Base-by-base conservation (phyloP, 1,140 invertebrate genomes). In the Ectropis grisescens region DNA sequence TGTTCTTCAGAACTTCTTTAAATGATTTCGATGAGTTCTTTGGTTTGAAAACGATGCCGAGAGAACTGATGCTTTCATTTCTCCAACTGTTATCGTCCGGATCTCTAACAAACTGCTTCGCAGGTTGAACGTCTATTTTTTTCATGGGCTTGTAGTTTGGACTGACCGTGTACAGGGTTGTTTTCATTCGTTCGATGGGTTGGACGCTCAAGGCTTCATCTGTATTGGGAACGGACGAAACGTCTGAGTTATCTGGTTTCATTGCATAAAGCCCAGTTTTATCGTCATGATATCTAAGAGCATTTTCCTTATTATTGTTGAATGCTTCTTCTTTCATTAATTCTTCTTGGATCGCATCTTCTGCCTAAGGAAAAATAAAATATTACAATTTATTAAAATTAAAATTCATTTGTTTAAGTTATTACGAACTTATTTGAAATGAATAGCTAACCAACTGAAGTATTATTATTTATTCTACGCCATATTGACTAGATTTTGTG, bases 1-100 rank as follows among this genome's bases (percentile, higher is more conserved):
- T 80, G 28, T 75, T 75, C 45, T 71, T 78, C 29, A 78, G 55
- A 22, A 80, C 72, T 58, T 78, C 55, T 47, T 68, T 78, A 31
- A 78, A 78, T 34, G 70, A 61, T 35, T 75, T 80, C 3, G 72
- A 19, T 37, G 72, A 68, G 33, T 75, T 75, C 37, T 76, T 76
- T 9, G 70, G 66, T 55, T 80, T 80, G 39, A 75, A 78, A n/a
- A 80, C 75, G 3, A 80, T 80, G 25, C 75, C 75, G 33, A 78
- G 31, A 1, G 68, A 74, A 53, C 64, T 80, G 24, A 80, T 55
- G 37, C 75, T 78, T 56, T 78, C 71, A 35, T 78, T 80, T 58
- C 75, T 67, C 75, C 75, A 80, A 31, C 70, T 80, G 30, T 78
- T 76, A 33, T 80, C 75, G 31, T 80, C 71, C 0, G 75, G 75